Conservation (phyloP, 1,140 invertebrate genomes). For the Magallana gigas region DNA sequence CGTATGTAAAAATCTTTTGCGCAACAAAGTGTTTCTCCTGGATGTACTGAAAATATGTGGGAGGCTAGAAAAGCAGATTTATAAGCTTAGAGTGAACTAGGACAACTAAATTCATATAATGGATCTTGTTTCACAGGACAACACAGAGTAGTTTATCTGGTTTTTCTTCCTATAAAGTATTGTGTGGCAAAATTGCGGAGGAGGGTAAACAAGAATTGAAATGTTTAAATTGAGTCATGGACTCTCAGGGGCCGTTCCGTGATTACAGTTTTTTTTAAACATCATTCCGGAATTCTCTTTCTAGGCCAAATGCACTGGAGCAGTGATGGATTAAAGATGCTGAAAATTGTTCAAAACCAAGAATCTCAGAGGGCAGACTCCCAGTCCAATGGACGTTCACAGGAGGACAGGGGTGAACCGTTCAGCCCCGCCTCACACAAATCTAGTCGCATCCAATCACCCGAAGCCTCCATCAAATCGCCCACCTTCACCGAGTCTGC, state of each 20-base stretch:
- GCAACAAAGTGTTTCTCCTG: neutral
- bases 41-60: neutral
- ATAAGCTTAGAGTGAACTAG: neutral
- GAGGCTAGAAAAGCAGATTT: neutral
- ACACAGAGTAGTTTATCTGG: neutral
- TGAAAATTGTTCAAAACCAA: conserved; percentile 35
- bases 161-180: neutral
- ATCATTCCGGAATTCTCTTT: neutral
- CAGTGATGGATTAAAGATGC: conserved; percentile 32
- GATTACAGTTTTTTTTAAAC: too few species aligned
- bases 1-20: neutral
- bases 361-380: conserved; percentile 10
- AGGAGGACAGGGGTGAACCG: neutral
- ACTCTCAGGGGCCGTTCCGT: neutral
- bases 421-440: neutral
- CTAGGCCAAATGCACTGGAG: conserved; percentile 22
- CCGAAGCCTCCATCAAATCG: neutral
- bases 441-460: conserved; percentile 22
- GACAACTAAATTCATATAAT: neutral
- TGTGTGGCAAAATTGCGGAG: neutral
- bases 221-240: neutral
- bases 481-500: neutral
- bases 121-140: neutral
- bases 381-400: neutral
- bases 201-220: neutral